A percentile compares a stretch with the other conserved stretches of the same genome.
phyloP scores from a whole-genome alignment of 2,888 invertebrate species.

The Nomada ruficornis region DNA sequence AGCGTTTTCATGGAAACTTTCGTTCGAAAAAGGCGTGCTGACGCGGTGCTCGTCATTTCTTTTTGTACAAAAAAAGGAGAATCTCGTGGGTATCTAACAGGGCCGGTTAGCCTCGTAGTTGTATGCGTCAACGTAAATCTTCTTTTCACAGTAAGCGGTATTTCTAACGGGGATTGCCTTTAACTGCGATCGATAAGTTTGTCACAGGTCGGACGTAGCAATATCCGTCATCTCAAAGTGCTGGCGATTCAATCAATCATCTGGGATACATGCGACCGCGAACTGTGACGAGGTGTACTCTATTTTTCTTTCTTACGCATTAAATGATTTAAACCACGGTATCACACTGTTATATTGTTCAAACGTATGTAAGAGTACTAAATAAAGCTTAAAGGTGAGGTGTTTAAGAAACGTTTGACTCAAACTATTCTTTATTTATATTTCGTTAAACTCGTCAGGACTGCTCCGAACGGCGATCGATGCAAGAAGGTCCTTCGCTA shows the following conservation, averaged over 20 bases:
- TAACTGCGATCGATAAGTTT: slow-evolving; percentile 13
- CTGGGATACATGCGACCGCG: not conserved
- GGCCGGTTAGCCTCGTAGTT: slow-evolving; percentile 22
- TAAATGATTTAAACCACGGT: no score
- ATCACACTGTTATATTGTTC: no score
- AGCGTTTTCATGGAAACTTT: slow-evolving; percentile 56
- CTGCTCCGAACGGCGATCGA: no score
- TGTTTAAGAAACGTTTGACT: no score
- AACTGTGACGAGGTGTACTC: not conserved
- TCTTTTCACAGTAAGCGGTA: slow-evolving; percentile 42
- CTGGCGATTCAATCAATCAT: not conserved
- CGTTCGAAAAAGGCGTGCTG: slow-evolving; percentile 52
- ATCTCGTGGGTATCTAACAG: slow-evolving; percentile 10
- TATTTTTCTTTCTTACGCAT: not conserved
- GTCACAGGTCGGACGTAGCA: slow-evolving; percentile 4
- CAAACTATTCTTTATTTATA: no score
- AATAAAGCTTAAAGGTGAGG: no score
- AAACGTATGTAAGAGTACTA: no score
- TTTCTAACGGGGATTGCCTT: slow-evolving; percentile 22
- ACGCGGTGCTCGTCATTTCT: slow-evolving; percentile 46
- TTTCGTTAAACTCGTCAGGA: no score
- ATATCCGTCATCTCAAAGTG: not conserved
- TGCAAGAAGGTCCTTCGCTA: no score
- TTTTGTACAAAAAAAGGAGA: slow-evolving; percentile 46
- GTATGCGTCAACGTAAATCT: slow-evolving; percentile 46